Evolutionary conservation across 2,113 vertebrate genomes (phyloP).

Genomic region (western clawed frog (Xenopus tropicalis)): DNA sequence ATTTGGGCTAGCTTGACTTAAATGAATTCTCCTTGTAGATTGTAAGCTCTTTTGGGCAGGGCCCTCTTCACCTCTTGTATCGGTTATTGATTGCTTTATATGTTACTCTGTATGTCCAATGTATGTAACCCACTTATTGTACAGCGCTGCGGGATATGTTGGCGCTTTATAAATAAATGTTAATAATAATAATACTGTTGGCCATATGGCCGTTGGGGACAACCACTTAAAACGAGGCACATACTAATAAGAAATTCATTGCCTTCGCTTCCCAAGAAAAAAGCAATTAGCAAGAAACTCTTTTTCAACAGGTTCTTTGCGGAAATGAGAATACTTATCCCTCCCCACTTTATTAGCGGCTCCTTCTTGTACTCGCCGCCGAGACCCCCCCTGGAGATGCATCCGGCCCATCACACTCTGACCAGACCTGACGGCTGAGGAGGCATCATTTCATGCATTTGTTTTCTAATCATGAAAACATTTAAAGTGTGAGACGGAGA

Average conservation of each 20-base stretch:
- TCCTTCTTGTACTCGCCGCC: not conserved
- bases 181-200: too few species aligned
- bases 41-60: too few species aligned
- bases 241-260: constrained; percentile 1
- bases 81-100: too few species aligned
- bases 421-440: not conserved
- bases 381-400: not conserved
- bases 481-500: not conserved
- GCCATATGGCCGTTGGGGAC: not conserved
- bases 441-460: not conserved
- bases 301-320: constrained; percentile 11
- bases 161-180: too few species aligned
- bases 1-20: not conserved
- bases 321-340: constrained; percentile 28
- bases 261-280: constrained; percentile 6
- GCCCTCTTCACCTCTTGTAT: too few species aligned
- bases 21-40: too few species aligned
- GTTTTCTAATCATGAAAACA: constrained; percentile 8
- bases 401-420: not conserved
- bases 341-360: not conserved
- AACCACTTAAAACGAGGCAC: constrained; percentile 1
- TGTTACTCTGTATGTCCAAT: too few species aligned
- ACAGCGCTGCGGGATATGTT: too few species aligned
- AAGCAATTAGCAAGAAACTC: constrained; percentile 16
- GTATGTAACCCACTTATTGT: too few species aligned